Evolutionary conservation across 2,113 vertebrate genomes (phyloP), one percentile per base, ranked within the genome.

Genomic region (Anguilla rostrata): DNA sequence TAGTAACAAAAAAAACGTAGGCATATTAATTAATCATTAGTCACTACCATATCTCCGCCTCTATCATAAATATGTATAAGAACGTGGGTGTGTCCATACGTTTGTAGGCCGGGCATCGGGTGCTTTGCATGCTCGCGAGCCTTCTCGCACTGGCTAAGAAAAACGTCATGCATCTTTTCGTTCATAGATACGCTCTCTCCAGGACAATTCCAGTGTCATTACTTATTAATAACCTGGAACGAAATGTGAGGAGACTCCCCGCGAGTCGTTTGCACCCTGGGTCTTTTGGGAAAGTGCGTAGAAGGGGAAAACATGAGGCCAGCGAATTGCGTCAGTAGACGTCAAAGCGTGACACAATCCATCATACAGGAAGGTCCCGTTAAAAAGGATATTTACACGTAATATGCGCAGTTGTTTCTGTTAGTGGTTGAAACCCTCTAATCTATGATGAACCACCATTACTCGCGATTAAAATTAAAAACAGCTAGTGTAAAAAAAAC

Each of bases 241-340:
- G 78, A 89, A 84, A 88, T 85, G 66, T 22, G 66, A 83, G 81
- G 66, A 78, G 29, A 71, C 86, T 87, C 86, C 86, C 46, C 57
- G 8, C 46, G n/a, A 53, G 57, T 29, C 66, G 57, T 14, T 60
- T 86, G 66, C 39, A 82, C 81, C 79, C 85, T 29, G 57, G 84
- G 83, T 83, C 60, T 84, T 18, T 71, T 84, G 86, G 85, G 85
- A 88, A 89, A 84, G 60, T 60, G 81, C 87, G 87, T 88, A 90
- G 90, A 89, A 90, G 60, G 49, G 88, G 39, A 40, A 92, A 93
- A 91, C 83, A 90, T 90, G 84, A 87, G 88, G 89, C 93, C 89
- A 92, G 89, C 75, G 66, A 75, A 90, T 87, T 90, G 89, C 93
- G 94, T 93, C 92, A 94, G 84, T 34, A 82, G n/a, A 94, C 92